Base-by-base conservation (phyloP, 2,888 invertebrate species). In the Octodonta nipae region DNA sequence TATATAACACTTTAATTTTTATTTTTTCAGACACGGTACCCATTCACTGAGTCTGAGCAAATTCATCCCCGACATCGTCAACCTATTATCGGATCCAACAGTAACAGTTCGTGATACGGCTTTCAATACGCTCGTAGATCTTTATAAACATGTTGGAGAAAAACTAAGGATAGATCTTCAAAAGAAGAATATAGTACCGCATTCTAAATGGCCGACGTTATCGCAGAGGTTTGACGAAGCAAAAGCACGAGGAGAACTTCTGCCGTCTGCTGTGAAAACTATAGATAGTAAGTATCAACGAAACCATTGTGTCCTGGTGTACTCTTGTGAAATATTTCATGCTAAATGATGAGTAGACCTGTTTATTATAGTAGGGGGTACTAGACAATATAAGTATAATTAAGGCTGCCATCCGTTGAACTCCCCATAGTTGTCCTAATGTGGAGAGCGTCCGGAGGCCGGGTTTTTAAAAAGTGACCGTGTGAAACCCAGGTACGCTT, bases 131-230 rank as follows among this genome's bases (percentile, higher is more conserved):
- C 61, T 93, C 28, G 81, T 88, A 22, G 88, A 91, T 56, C 78
- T 92, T 26, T 95, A 93, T 59, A 75, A 85, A 53, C 89, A 92
- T 63, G 88, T 91, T 32, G 89, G 89, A 52, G 93, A 93, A 55
- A 75, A 82, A 57, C 66, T 93, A 40, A 64, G 88, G 47, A 64
- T 70, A 30, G 92, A 93, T 58, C 64, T 93, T 42, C 74, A 79
- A 51, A 80, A 79, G 57, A 85, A 87, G 51, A 78, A 82, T 50
- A 65, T 80, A 24, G 68, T 86, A 33, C 82, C 84, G 1, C 71
- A 77, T n/a, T 67, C 77, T 28, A 84, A 83, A 56, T 52, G 78
- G 47, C 66, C 67, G 1, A 65, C 74, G 10, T 64, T 93, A 3
- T 77, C 83, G 47, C 76, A 78, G 47, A 81, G 80, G 56, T 92